A percentile compares a stretch with the other conserved stretches of the same genome.
Evolutionary conservation across 2,113 vertebrate genomes (phyloP).

Genomic region (Cottus gobio): DNA sequence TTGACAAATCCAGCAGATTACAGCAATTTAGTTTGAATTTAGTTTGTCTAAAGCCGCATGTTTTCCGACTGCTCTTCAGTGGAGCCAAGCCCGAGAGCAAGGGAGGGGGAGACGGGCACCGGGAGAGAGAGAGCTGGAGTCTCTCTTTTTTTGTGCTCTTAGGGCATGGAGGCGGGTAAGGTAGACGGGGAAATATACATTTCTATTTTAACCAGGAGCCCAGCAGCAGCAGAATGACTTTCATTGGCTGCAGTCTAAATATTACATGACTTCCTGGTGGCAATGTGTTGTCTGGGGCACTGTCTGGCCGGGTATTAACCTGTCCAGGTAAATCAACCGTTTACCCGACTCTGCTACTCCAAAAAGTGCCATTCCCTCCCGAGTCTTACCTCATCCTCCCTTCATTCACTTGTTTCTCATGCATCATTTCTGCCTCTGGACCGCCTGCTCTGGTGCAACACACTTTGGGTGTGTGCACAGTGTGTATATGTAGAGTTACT

Average conservation of each 20-base stretch:
- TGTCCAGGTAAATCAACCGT: slow-evolving; percentile 87
- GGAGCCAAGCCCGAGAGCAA: neutral
- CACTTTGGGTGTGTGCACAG: slow-evolving; percentile 41
- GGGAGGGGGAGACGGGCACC: neutral
- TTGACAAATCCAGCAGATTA: slow-evolving; percentile 30
- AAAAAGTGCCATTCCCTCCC: slow-evolving; percentile 35
- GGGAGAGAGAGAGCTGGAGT: slow-evolving; percentile 10
- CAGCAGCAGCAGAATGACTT: slow-evolving; percentile 74
- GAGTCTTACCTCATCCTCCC: slow-evolving; percentile 32
- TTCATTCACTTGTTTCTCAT: slow-evolving; percentile 46
- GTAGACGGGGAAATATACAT: slow-evolving; percentile 66
- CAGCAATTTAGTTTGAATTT: slow-evolving; percentile 19
- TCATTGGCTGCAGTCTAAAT: slow-evolving; percentile 83
- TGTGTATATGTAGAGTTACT: slow-evolving; percentile 53
- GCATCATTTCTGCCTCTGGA: slow-evolving; percentile 48
- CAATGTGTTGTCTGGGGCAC: slow-evolving; percentile 78
- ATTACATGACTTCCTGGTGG: slow-evolving; percentile 86
- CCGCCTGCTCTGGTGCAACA: slow-evolving; percentile 15
- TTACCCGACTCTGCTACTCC: slow-evolving; percentile 63
- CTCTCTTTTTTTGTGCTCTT: slow-evolving; percentile 34
- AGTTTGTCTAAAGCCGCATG: slow-evolving; percentile 5
- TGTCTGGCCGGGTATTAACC: slow-evolving; percentile 82
- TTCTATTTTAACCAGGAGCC: slow-evolving; percentile 75
- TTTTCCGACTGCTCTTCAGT: slow-evolving; percentile 12
- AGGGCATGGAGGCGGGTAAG: slow-evolving; percentile 3